Base-by-base conservation (phyloP, 2,888 invertebrate species). In the Blastobasis lacticolella region DNA sequence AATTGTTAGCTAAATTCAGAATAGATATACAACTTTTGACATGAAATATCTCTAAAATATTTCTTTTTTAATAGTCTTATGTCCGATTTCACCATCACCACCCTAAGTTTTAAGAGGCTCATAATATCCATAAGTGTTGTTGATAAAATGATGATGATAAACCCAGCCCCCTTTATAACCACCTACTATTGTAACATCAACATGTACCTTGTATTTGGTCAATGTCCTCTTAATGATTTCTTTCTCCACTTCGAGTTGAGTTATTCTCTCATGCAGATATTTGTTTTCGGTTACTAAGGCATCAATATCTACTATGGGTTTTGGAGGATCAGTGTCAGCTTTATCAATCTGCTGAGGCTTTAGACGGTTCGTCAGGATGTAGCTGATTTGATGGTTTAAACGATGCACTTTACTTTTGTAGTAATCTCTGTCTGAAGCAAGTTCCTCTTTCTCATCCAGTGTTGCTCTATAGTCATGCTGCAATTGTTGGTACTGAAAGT, bases 391-490 rank as follows among this genome's bases (percentile, higher is more conserved):
- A 60, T 94, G 92, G 75, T 95, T 95, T 36, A 96, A 86, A 7
- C 95, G 88, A 69, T 95, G 94, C 4, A 94, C 93, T 84, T 96
- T 96, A 62, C 91, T 92, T 70, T 94, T 94, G 70, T 94, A 95
- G 37, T 94, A 94, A 75, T 96, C 95, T 54, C 95, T 88, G 71
- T 96, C 95, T 5, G 91, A 92, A 10, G 93, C 91, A 40, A 94
- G 76, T 69, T 96, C 96, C 68, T 95, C 95, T 69, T 95, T 96
- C 71, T 96, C 96, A 75, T 96, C 96, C 46, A 96, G 76, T 38
- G 95, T 90, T 5, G 92, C 90, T 72, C 95, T 91, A 40, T 96
- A 89, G 77, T 96, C 95, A 46, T 91, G 85, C 66, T 94, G 92
- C 48, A 95, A 77, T 77, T 95, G 94, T 59, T 90, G 90, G 72